Evolutionary conservation across 2,888 invertebrate species (phyloP).

Genomic region (Tortricodes alternella): DNA sequence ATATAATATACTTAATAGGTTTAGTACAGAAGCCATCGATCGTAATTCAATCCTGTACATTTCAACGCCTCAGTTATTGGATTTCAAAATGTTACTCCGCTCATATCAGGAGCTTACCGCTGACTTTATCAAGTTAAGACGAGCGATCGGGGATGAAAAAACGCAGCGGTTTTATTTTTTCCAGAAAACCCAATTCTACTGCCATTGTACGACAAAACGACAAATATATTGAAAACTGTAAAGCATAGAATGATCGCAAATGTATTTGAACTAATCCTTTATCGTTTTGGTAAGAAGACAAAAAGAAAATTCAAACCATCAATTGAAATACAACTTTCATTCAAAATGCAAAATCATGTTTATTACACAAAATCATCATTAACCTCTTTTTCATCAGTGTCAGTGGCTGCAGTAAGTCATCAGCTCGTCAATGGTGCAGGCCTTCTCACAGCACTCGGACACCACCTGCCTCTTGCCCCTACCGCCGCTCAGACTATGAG

Average conservation of each 20-base stretch:
- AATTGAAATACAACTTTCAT: too few relatives aligned
- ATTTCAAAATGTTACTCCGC: slow-evolving; percentile 22
- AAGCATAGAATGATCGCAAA: too few relatives aligned
- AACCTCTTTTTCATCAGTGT: too few relatives aligned
- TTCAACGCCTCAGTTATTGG: slow-evolving; percentile 19
- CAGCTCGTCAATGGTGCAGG: background rate
- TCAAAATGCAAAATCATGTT: too few relatives aligned
- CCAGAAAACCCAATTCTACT: too few relatives aligned
- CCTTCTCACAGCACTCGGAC: slow-evolving; percentile 9
- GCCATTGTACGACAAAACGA: too few relatives aligned
- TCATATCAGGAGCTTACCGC: slow-evolving; percentile 23
- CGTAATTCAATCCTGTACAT: slow-evolving; percentile 15
- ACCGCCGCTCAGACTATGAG: background rate
- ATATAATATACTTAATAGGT: background rate
- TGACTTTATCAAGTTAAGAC: slow-evolving; percentile 18
- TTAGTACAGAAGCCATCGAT: slow-evolving; percentile 4
- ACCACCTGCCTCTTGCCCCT: slow-evolving; percentile 4
- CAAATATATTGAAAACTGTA: too few relatives aligned
- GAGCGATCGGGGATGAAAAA: background rate
- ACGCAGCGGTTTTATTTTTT: slow-evolving; percentile 14
- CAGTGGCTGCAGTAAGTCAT: background rate
- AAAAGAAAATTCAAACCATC: too few relatives aligned
- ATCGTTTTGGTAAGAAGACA: too few relatives aligned
- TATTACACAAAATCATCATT: too few relatives aligned
- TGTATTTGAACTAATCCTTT: too few relatives aligned